Base-by-base conservation (phyloP, 2,888 invertebrate genomes). In the Patella caerulea region DNA sequence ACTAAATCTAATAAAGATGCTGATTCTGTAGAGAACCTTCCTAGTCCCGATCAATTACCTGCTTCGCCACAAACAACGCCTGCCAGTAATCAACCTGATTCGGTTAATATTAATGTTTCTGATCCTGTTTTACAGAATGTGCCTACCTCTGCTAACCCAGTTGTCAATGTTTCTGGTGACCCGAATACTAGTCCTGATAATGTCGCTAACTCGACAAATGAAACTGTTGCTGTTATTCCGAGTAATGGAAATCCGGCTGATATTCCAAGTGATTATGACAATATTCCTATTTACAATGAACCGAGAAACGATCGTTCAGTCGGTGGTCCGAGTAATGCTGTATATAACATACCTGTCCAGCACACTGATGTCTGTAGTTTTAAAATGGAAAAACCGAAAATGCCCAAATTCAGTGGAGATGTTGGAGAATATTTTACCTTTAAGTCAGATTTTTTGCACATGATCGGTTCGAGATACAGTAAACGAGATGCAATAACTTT, bases 371-470 rank as follows among this genome's bases (percentile, higher is more conserved):
- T 14, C 0, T 65, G 65, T 19, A n/a, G 24, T 11, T 65, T n/a
- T 65, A 65, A 65, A 65, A 65, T 65, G 65, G 19, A 65, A 19
- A 65, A 65, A 65, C 65, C 65, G n/a, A 65, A 65, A 24, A 65
- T 65, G 65, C 65, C 65, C 0, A 65, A 65, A 19, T 65, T 65
- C 24, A 3, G 19, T n/a, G 65, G 65, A 3, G 65, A 65, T 65
- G 65, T 65, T 19, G 19, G 65, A 19, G 65, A 65, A 65, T 65
- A 65, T 65, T n/a, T 19, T 12, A 65, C 65, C 11, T 56, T 56
- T 5, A 65, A 65, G 65, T 65, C 65, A 2, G 65, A 19, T 24
- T 65, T 65, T 65, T 19, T 65, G 65, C 65, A 65, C 19, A 65
- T 65, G n/a, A 24, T 65, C 24, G 9, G 19, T 19, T 65, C 65